These are phyloP conservation scores for Oxyura jamaicensis DNA, from an alignment of 2,113 vertebrate genomes.

Conservation along the genomic window DNA sequence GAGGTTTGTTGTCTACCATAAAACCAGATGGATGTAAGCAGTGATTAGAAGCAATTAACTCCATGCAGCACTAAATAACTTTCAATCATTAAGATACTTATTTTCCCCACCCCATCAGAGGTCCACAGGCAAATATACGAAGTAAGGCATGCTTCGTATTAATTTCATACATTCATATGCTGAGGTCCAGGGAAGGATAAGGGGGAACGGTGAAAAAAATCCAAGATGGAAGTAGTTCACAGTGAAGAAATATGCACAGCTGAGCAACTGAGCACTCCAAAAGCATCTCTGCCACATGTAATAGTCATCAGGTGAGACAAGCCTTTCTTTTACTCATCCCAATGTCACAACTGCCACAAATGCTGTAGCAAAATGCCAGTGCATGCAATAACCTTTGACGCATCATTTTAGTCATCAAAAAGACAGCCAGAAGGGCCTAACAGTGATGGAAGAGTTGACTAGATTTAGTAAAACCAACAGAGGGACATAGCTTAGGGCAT, in stretches of 20 bases:
- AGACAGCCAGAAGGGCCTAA: not conserved
- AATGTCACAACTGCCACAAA: not conserved
- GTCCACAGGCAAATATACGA: constrained; percentile 68
- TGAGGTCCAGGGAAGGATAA: not conserved
- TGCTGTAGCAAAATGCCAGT: rapidly evolving
- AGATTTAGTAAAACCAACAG: too few relatives aligned
- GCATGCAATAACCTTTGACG: not conserved
- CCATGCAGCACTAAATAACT: constrained; percentile 91
- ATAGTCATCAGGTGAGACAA: not conserved
- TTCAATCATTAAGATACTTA: constrained; percentile 86
- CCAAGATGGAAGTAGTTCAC: constrained; percentile 45
- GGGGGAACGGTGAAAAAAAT: not conserved
- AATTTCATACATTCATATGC: constrained; percentile 82
- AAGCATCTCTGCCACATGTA: not conserved
- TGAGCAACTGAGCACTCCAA: not conserved
- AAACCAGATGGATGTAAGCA: constrained; percentile 92
- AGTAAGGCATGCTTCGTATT: constrained; percentile 74
- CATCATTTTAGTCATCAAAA: not conserved
- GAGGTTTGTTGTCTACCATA: constrained; percentile 91
- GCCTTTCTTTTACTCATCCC: not conserved
- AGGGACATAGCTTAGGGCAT: not conserved
- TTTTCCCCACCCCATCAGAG: constrained; percentile 87
- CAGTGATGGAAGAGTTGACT: not conserved
- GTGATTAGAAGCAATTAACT: constrained; percentile 96
- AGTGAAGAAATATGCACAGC: not conserved